phyloP scores from a whole-genome alignment of 1,140 invertebrate genomes.

The Psix sp. region DNA sequence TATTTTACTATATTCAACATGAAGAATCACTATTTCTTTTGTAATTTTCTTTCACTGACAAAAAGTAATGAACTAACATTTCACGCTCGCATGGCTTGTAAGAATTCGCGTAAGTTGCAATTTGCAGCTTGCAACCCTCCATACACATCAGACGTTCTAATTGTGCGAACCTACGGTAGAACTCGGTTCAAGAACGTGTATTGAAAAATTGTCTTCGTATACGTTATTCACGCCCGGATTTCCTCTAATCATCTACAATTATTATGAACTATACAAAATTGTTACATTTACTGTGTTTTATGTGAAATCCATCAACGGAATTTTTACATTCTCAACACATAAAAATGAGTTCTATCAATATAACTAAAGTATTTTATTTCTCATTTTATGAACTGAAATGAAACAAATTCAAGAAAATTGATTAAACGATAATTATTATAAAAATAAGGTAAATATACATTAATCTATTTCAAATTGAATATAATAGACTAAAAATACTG shows the following conservation, averaged over 20 bases:
- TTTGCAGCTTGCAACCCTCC: constrained; percentile 39
- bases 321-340: no score
- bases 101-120: constrained; percentile 31
- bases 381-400: no score
- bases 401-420: no score
- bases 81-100: constrained; percentile 18
- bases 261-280: constrained; percentile 24
- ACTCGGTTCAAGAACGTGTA: constrained; percentile 21
- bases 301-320: constrained; percentile 12
- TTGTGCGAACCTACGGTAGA: constrained; percentile 39
- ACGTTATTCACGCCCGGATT: constrained; percentile 33
- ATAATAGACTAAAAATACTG: no score
- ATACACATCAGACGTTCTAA: constrained; percentile 38
- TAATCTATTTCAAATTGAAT: no score
- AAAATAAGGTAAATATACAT: no score
- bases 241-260: constrained; percentile 48
- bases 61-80: neutral
- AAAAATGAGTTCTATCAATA: no score
- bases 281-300: constrained; percentile 26
- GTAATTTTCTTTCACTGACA: no score
- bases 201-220: constrained; percentile 33
- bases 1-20: no score
- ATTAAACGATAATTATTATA: no score
- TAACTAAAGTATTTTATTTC: no score
- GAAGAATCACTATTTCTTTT: no score